These are phyloP conservation scores for Atrina japonica DNA, from an alignment of 2,888 invertebrate genomes.

Conservation along the genomic window DNA sequence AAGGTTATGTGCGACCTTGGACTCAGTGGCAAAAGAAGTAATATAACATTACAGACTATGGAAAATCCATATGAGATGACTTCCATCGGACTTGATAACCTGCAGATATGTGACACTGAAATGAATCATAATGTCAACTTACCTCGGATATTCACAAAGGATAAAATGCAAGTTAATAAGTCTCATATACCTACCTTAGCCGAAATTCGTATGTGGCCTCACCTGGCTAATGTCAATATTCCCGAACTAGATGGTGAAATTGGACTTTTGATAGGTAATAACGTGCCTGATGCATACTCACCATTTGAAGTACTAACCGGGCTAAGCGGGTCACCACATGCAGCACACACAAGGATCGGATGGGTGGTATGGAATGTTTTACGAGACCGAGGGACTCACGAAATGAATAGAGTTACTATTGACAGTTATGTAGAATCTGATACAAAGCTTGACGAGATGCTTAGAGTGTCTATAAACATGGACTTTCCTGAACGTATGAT, in stretches of 20 bases:
- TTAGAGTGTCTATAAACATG: slow-evolving; percentile 32
- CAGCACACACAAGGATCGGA: slow-evolving; percentile 27
- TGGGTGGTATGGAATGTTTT: slow-evolving; percentile 48
- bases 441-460: slow-evolving; percentile 31
- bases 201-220: slow-evolving; percentile 39
- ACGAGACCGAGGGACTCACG: not conserved
- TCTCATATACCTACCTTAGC: slow-evolving; percentile 35
- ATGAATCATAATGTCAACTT: slow-evolving; percentile 28
- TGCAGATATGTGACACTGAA: slow-evolving; percentile 23
- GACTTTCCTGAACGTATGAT: slow-evolving; percentile 41
- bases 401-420: slow-evolving; percentile 26
- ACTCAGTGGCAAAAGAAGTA: slow-evolving; percentile 17
- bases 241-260: slow-evolving; percentile 31
- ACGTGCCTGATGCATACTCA: slow-evolving; percentile 43
- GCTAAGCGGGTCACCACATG: slow-evolving; percentile 45
- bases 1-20: slow-evolving; percentile 13
- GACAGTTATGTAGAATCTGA: slow-evolving; percentile 18
- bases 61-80: slow-evolving; percentile 2
- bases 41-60: slow-evolving; percentile 27
- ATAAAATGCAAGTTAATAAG: slow-evolving; percentile 34
- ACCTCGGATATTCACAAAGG: slow-evolving; percentile 34
- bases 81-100: slow-evolving; percentile 13
- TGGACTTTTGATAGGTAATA: slow-evolving; percentile 43
- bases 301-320: slow-evolving; percentile 40
- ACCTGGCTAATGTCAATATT: slow-evolving; percentile 32